A percentile compares a stretch with the other conserved stretches of the same genome.
Evolutionary conservation across 2,888 invertebrate species (phyloP).

Genomic region (Odontomyia ornata): DNA sequence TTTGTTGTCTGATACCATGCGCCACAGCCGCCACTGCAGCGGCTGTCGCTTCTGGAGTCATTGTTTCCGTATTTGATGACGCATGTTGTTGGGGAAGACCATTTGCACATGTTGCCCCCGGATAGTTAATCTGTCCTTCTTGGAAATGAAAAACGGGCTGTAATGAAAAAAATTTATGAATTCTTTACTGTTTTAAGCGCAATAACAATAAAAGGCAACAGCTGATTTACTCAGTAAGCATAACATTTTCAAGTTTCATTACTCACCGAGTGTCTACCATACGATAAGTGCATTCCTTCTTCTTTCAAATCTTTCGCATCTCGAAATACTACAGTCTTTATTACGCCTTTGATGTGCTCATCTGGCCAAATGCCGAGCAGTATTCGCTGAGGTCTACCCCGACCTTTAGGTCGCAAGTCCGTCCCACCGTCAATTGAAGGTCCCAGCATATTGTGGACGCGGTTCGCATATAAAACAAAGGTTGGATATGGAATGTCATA

Average conservation of each 20-base stretch:
- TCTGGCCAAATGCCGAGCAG: conserved; percentile 93
- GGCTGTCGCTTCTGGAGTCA: conserved; percentile 77
- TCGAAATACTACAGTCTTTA: conserved; percentile 90
- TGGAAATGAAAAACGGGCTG: conserved; percentile 69
- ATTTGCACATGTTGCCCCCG: conserved; percentile 68
- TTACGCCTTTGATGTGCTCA: conserved; percentile 91
- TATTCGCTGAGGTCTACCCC: conserved; percentile 90
- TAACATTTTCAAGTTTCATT: background rate
- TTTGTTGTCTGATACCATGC: conserved; percentile 84
- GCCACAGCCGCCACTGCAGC: conserved; percentile 88
- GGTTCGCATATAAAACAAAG: conserved; percentile 90
- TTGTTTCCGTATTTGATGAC: conserved; percentile 64
- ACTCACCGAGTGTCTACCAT: conserved; percentile 72
- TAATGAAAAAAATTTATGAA: conserved; percentile 49
- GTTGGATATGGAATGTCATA: conserved; percentile 96
- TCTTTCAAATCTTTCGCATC: conserved; percentile 86
- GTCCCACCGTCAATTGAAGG: conserved; percentile 91
- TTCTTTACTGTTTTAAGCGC: background rate
- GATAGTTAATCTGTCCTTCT: conserved; percentile 72
- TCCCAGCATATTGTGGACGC: conserved; percentile 93
- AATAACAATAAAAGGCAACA: conserved; percentile 4
- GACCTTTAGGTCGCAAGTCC: conserved; percentile 89
- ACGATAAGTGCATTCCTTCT: conserved; percentile 69
- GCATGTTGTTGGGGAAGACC: conserved; percentile 68
- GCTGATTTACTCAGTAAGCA: background rate